These are phyloP conservation scores for Pogoniulus pusillus DNA, from an alignment of 2,797 vertebrate species.

Conservation along the genomic window DNA sequence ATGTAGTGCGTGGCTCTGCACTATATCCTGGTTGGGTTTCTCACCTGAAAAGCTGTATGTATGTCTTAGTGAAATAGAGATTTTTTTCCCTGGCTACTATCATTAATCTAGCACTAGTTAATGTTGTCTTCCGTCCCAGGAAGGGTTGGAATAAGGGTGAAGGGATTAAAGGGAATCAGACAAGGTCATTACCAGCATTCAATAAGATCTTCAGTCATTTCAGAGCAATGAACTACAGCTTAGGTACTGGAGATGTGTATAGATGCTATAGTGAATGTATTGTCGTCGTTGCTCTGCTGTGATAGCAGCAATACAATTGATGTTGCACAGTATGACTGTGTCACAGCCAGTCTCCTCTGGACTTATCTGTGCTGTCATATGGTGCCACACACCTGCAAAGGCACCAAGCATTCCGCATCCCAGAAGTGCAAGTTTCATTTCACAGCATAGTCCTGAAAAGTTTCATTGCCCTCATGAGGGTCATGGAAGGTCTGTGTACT, in stretches of 20 bases:
- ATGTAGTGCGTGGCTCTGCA: neutral
- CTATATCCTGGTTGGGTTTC: neutral
- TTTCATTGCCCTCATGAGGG: neutral
- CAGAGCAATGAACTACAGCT: neutral
- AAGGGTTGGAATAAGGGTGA: neutral
- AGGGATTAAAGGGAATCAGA: neutral
- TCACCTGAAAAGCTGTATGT: neutral
- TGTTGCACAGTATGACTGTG: neutral
- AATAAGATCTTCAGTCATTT: neutral
- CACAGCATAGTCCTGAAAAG: neutral
- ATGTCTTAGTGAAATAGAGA: neutral
- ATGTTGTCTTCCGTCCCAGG: neutral
- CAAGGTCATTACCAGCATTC: neutral
- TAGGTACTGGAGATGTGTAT: neutral
- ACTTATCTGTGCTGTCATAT: neutral
- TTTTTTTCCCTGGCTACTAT: neutral
- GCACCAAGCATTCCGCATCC: neutral
- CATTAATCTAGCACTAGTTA: neutral
- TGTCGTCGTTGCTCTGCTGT: neutral
- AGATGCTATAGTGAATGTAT: neutral
- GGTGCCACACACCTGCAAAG: neutral
- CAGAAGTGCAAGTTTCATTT: neutral
- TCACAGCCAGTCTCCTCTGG: neutral
- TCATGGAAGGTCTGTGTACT: neutral
- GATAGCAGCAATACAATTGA: neutral